Conservation (phyloP, 2,113 vertebrate species). For the Brachypodius melanocephalos region DNA sequence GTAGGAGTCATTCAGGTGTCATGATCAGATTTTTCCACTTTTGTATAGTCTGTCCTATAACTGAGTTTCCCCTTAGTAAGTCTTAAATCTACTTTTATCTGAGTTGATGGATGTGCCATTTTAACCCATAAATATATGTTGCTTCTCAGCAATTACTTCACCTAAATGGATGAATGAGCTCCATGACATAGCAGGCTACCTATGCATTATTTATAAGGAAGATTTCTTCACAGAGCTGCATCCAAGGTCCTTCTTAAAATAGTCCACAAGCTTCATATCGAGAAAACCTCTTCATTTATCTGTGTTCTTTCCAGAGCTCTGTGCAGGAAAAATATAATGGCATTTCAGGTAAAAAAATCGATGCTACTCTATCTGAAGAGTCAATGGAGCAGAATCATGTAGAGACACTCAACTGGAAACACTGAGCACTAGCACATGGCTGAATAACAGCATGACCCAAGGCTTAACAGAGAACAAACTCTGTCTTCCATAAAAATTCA, state of each 20-base stretch:
- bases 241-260: conserved; percentile 49
- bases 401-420: background rate
- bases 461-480: background rate
- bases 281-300: conserved; percentile 39
- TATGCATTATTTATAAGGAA: conserved; percentile 51
- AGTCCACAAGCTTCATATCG: background rate
- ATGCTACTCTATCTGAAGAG: background rate
- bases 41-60: background rate
- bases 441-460: background rate
- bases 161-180: conserved; percentile 50
- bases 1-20: background rate
- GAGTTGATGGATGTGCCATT: conserved; percentile 15
- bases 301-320: background rate
- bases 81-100: conserved; percentile 5
- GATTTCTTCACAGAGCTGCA: conserved; percentile 17
- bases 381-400: background rate
- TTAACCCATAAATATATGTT: conserved; percentile 32
- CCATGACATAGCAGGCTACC: conserved; percentile 6
- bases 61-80: background rate
- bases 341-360: conserved; percentile 44
- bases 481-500: background rate
- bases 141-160: conserved; percentile 40
- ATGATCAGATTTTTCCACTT: background rate
- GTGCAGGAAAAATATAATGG: conserved; percentile 12
- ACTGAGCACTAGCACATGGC: background rate